Conservation (phyloP, 2,113 vertebrate genomes). For the Pseudolaguvia tuberculata region DNA sequence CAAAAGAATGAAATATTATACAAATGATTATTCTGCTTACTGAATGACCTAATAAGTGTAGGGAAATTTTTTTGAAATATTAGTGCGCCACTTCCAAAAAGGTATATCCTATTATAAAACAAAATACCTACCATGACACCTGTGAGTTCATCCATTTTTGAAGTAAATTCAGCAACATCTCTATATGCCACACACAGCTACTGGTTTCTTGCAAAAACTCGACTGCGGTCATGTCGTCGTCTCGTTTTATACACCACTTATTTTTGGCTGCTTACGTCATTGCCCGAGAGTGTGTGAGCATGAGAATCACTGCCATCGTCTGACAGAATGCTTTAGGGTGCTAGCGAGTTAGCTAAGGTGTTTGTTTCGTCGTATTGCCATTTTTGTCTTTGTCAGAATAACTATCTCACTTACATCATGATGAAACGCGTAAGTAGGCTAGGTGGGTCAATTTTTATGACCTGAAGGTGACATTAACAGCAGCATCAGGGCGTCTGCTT, state of each 20-base stretch:
- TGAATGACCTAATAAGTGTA: neutral
- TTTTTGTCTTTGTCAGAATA: constrained; percentile 25
- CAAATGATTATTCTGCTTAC: neutral
- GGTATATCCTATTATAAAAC: too few relatives aligned
- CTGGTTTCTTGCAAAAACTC: constrained; percentile 47
- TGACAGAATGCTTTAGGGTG: constrained; percentile 29
- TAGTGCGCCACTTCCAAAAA: too few relatives aligned
- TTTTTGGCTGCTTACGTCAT: constrained; percentile 47
- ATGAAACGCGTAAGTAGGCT: neutral
- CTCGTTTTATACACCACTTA: constrained; percentile 54
- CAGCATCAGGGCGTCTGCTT: constrained; percentile 57
- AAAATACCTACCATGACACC: neutral
- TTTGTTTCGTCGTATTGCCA: constrained; percentile 8
- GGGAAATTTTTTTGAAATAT: too few relatives aligned
- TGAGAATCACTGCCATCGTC: constrained; percentile 18
- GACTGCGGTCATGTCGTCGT: constrained; percentile 57
- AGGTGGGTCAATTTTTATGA: constrained; percentile 17
- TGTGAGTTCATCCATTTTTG: too few relatives aligned
- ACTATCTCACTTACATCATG: constrained; percentile 9
- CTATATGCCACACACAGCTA: constrained; percentile 37
- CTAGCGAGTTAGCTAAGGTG: neutral
- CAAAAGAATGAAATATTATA: neutral
- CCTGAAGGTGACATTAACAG: constrained; percentile 39
- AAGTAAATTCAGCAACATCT: constrained; percentile 58
- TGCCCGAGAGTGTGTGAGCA: constrained; percentile 16